Conservation (phyloP, 2,113 vertebrate species). For the Prionailurus bengalensis region DNA sequence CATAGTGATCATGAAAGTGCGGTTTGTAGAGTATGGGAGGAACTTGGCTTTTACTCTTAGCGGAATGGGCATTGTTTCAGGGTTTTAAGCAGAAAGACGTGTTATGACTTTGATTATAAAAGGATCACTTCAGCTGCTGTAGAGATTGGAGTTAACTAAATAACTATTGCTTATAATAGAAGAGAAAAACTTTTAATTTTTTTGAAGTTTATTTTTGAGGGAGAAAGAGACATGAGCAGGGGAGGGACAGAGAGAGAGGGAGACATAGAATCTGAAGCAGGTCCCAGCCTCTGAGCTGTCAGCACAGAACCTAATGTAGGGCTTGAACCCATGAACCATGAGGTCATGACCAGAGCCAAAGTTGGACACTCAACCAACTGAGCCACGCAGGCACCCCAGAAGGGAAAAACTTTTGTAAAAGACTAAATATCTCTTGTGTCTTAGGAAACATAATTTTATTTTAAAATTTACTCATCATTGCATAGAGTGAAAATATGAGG, state of each 20-base stretch:
- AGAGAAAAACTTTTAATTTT: background rate
- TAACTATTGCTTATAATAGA: background rate
- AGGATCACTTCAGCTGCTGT: background rate
- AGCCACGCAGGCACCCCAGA: no score
- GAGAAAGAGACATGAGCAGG: no score
- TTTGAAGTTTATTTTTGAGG: no score
- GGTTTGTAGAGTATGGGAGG: background rate
- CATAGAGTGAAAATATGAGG: background rate
- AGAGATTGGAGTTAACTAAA: background rate
- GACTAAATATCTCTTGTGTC: background rate
- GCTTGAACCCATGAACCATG: no score
- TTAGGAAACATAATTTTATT: slow-evolving; percentile 29
- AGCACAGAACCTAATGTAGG: no score
- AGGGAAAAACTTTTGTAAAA: background rate
- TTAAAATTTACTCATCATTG: background rate
- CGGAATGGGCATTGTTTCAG: background rate
- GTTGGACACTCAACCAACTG: no score
- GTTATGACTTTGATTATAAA: background rate
- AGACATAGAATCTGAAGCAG: no score
- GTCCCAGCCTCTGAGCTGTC: no score
- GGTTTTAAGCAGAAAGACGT: background rate
- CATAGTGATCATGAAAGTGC: background rate
- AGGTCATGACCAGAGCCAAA: no score
- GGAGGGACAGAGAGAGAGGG: no score
- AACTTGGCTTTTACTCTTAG: background rate